A percentile compares a stretch with the other conserved stretches of the same genome.
Conservation (phyloP, 2,113 vertebrate species). For the Spilogale gracilis region DNA sequence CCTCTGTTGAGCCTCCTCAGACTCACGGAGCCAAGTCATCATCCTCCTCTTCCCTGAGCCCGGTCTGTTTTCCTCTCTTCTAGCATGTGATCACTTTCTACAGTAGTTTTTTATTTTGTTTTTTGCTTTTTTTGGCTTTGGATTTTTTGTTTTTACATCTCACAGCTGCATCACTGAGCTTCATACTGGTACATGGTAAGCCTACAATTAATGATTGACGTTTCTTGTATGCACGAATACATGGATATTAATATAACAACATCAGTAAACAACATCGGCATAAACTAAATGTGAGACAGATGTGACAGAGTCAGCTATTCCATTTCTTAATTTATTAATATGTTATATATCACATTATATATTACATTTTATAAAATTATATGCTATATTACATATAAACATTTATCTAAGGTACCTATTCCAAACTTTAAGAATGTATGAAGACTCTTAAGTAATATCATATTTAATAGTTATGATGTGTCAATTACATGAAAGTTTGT, state of each 20-base stretch:
- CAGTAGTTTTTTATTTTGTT: background rate
- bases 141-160: background rate
- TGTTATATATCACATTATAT: background rate
- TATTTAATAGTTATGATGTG: background rate
- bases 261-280: background rate
- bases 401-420: background rate
- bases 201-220: background rate
- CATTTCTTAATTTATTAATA: background rate
- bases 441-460: background rate
- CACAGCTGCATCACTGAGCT: background rate
- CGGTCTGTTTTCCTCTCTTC: background rate
- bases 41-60: background rate
- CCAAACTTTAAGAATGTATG: conserved; percentile 13
- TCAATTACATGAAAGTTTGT: background rate
- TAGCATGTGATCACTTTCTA: background rate
- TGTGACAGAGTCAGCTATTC: background rate
- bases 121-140: background rate
- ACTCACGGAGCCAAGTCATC: background rate
- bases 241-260: background rate
- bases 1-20: background rate
- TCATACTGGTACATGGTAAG: background rate
- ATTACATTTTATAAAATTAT: background rate
- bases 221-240: conserved; percentile 15
- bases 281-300: background rate
- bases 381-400: background rate